Evolutionary conservation across 1,140 invertebrate genomes (phyloP).

Genomic region (Drosophila murphyi): DNA sequence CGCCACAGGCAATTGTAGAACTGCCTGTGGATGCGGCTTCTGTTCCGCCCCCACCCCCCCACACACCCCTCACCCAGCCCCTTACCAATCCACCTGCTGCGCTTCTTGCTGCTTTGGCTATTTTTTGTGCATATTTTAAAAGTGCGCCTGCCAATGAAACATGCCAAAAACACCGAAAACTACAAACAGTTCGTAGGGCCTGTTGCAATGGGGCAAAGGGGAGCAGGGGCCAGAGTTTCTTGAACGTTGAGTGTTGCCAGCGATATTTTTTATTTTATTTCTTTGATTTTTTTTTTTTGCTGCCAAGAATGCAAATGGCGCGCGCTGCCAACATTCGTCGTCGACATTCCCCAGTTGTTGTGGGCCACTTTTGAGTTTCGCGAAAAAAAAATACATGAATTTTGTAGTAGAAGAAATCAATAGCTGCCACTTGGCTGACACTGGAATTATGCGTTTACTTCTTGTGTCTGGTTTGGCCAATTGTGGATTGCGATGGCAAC

Average conservation of each 20-base stretch:
- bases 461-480: conserved; percentile 20
- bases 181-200: conserved; percentile 36
- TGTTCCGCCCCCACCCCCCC: conserved; percentile 1
- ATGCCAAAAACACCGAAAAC: conserved; percentile 70
- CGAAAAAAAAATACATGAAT: not conserved
- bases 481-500: conserved; percentile 20
- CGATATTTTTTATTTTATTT: conserved; percentile 30
- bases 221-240: conserved; percentile 16
- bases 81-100: conserved; percentile 59
- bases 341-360: conserved; percentile 38
- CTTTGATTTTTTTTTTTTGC: conserved; percentile 6
- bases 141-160: conserved; percentile 72
- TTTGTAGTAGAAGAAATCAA: conserved; percentile 51
- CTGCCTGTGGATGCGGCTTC: conserved; percentile 51
- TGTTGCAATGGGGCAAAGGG: not conserved
- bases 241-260: conserved; percentile 53
- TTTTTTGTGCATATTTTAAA: conserved; percentile 68
- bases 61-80: not conserved
- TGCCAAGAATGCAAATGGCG: conserved; percentile 78
- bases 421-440: conserved; percentile 54
- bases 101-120: conserved; percentile 41
- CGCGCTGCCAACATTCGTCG: conserved; percentile 38
- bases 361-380: conserved; percentile 46
- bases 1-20: conserved; percentile 58
- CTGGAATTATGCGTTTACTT: conserved; percentile 49